Conservation (phyloP, 1,140 invertebrate species). For the Papilio polytes region DNA sequence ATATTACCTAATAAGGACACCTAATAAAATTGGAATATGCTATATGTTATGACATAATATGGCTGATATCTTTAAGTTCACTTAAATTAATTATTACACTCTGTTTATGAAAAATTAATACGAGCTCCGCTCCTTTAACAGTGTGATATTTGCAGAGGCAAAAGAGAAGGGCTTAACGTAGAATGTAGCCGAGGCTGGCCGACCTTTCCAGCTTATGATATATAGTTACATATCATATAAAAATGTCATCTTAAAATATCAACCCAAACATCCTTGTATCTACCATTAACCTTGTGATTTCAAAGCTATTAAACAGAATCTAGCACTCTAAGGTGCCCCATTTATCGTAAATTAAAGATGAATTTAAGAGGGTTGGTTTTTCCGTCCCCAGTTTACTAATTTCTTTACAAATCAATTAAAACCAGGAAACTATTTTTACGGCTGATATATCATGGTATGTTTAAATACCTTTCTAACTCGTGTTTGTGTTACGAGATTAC, state of each 20-base stretch:
- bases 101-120: not conserved
- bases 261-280: slow-evolving; percentile 9
- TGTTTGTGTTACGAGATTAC: not conserved
- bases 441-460: not conserved
- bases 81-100: not conserved
- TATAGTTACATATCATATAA: not conserved
- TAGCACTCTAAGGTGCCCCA: not conserved
- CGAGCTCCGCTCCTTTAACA: not conserved
- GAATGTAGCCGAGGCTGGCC: slow-evolving; percentile 6
- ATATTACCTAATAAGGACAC: not conserved
- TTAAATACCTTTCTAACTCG: not conserved
- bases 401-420: no score
- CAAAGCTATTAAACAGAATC: not conserved
- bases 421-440: not conserved
- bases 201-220: slow-evolving; percentile 20
- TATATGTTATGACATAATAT: no score
- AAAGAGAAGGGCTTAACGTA: slow-evolving; percentile 28
- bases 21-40: not conserved
- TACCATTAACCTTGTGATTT: not conserved
- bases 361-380: not conserved
- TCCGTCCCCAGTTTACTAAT: not conserved
- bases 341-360: not conserved
- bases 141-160: slow-evolving; percentile 34
- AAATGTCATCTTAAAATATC: slow-evolving; percentile 25
- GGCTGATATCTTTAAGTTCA: not conserved